Evolutionary conservation across 2,888 invertebrate species (phyloP), one percentile per base, ranked within the genome.

Genomic region (Leucozona laternaria): DNA sequence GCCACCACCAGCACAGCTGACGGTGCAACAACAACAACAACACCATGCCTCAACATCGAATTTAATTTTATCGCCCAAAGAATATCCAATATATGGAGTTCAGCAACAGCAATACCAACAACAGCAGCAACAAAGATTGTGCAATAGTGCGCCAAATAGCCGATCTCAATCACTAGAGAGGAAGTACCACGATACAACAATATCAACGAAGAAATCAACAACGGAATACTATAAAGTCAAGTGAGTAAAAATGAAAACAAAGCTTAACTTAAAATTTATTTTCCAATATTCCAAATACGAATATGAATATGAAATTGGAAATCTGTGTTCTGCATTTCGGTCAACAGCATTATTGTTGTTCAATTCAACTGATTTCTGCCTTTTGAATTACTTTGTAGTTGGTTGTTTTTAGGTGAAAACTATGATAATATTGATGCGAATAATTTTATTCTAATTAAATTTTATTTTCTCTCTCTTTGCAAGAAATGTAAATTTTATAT

Each of bases 111-210:
- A 79, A 22, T 79, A 68, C 57, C 80, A 88, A 80, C 88, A 58
- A 43, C 81, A 87, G 45, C 88, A 86, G 10, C 88, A 57, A 31
- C 88, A 83, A 78, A 83, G 91, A 1, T 90, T 91, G 68, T 89
- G 90, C 34, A 90, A 90, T 48, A 92, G 91, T 80, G 90, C 91
- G 5, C 91, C 92, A 0, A 89, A 88, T 55, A 92, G 91, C 68
- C 90, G 92, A 34, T 88, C 92, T 4, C 90, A 91, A n/a, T 92
- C 92, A 1, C 78, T 92, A 62, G 92, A 92, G 62, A 90, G 92
- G 28, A 92, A 92, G 68, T 88, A 91, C 34, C 90, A 90, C 25
- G 89, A 90, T 72, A 89, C 89, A 70, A 89, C 89, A 55, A 89
- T 86, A 40, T 89, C 89, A 50, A 90, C 90, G 10, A 91, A 91